Conservation (phyloP, 2,797 vertebrate species). For the Tarsius wallacei region DNA sequence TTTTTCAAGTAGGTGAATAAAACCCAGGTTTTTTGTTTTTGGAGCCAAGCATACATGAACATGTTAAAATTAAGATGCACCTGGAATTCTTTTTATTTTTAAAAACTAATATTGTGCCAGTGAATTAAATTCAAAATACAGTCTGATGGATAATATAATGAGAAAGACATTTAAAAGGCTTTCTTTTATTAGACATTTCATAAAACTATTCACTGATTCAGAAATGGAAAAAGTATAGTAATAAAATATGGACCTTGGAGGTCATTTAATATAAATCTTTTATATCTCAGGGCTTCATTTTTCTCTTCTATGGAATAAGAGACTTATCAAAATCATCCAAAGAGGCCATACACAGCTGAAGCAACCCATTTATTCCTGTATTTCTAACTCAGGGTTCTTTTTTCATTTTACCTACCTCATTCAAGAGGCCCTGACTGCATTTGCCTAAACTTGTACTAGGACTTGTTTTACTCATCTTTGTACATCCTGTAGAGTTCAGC, state of each 20-base stretch:
- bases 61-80: not conserved
- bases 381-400: not conserved
- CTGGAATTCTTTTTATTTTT: too few species aligned
- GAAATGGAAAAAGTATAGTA: not conserved
- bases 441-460: not conserved
- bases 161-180: not conserved
- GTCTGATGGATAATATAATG: not conserved
- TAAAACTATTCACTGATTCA: conserved; percentile 28
- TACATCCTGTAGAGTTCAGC: not conserved
- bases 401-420: not conserved
- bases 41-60: not conserved
- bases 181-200: not conserved
- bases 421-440: not conserved
- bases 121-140: conserved; percentile 4
- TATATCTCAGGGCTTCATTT: not conserved
- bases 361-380: not conserved
- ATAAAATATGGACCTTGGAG: conserved; percentile 18
- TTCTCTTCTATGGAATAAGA: conserved; percentile 15
- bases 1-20: not conserved
- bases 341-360: not conserved
- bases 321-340: not conserved
- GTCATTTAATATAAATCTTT: not conserved
- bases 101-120: not conserved
- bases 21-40: not conserved
- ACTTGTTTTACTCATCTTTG: conserved; percentile 4